Percentiles rank a stretch among this genome's conserved stretches.
These are phyloP conservation scores for Micromys minutus DNA, from an alignment of 2,113 vertebrate species.

Conservation along the genomic window DNA sequence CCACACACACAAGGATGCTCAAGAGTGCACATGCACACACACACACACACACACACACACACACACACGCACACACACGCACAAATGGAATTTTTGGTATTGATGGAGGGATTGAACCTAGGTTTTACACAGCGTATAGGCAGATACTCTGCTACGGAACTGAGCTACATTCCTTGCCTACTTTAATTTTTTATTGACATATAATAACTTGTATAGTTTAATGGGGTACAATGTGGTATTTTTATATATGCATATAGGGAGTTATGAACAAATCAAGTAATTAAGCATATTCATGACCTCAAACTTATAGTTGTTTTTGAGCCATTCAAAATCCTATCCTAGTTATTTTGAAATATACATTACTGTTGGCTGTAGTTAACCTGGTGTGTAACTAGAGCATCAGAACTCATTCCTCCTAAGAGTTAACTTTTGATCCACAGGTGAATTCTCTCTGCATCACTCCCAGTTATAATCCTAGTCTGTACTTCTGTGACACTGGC, in stretches of 20 bases:
- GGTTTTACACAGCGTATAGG: neutral
- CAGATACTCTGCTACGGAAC: neutral
- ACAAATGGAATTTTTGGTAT: neutral
- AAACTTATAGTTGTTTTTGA: neutral
- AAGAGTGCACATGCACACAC: neutral
- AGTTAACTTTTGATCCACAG: neutral
- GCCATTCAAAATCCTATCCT: neutral
- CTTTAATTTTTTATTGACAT: neutral
- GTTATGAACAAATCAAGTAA: neutral
- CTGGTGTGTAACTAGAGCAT: neutral
- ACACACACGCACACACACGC: no score
- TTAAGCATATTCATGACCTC: neutral
- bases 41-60: no score
- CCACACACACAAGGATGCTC: no score
- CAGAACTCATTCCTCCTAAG: neutral
- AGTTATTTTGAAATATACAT: neutral
- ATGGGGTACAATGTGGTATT: neutral
- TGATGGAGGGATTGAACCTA: neutral
- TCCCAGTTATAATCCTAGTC: neutral
- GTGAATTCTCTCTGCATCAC: neutral
- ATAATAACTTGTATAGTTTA: neutral
- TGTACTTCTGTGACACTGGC: neutral
- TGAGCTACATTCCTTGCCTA: neutral
- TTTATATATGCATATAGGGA: neutral
- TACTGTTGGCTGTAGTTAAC: neutral